phyloP scores from a whole-genome alignment of 2,888 invertebrate species.

The Endomychus coccineus region DNA sequence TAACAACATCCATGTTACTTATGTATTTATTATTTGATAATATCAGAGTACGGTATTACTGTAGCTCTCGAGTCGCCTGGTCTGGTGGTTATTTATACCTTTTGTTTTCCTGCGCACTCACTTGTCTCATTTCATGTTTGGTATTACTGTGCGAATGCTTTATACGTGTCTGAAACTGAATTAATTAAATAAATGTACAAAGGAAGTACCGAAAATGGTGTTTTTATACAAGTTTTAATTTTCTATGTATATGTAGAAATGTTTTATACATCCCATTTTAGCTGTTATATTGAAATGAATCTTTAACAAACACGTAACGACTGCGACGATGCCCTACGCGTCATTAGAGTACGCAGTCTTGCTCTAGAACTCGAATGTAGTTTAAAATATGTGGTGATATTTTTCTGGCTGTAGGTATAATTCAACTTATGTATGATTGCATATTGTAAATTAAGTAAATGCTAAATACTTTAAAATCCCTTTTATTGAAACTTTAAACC shows the following conservation, averaged over 20 bases:
- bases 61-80: constrained; percentile 36
- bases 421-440: constrained; percentile 46
- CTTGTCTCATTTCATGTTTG: constrained; percentile 45
- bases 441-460: constrained; percentile 46
- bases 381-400: constrained; percentile 47
- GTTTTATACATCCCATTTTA: constrained; percentile 39
- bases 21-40: constrained; percentile 38
- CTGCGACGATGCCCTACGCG: constrained; percentile 21
- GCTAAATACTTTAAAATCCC: constrained; percentile 43
- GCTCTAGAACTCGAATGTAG: constrained; percentile 45
- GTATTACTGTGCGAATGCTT: constrained; percentile 51
- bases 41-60: constrained; percentile 32
- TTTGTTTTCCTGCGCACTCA: constrained; percentile 38
- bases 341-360: constrained; percentile 32
- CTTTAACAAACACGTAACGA: constrained; percentile 36
- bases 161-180: constrained; percentile 49
- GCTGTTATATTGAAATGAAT: constrained; percentile 34
- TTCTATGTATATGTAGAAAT: constrained; percentile 44
- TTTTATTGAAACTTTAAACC: constrained; percentile 30
- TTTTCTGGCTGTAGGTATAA: constrained; percentile 47
- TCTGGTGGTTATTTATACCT: constrained; percentile 30
- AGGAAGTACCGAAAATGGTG: constrained; percentile 47
- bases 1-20: constrained; percentile 47
- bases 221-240: constrained; percentile 46
- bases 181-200: constrained; percentile 50